Percentiles rank a stretch among this genome's conserved stretches.
phyloP scores from a whole-genome alignment of 2,113 vertebrate genomes.

The Aphelocoma coerulescens region DNA sequence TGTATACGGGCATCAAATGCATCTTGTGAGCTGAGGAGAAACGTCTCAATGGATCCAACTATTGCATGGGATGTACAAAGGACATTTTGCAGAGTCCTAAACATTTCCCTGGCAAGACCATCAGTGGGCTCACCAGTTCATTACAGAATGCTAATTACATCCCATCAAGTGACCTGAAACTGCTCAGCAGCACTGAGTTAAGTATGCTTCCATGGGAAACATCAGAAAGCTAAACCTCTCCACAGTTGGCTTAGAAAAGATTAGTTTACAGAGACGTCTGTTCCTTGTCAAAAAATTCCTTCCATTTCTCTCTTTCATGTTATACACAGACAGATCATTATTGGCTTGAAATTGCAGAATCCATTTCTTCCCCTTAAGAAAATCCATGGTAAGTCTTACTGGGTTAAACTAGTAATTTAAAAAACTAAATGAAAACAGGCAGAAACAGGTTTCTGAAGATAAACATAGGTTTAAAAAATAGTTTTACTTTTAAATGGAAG shows the following conservation, averaged over 20 bases:
- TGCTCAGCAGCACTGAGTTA: slow-evolving; percentile 5
- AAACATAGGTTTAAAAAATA: slow-evolving; percentile 26
- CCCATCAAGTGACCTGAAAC: slow-evolving; percentile 12
- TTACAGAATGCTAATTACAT: slow-evolving; percentile 23
- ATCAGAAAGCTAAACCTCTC: slow-evolving; percentile 13
- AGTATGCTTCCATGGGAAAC: not conserved
- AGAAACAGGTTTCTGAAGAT: slow-evolving; percentile 30
- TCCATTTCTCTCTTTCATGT: slow-evolving; percentile 42
- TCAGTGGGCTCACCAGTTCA: not conserved
- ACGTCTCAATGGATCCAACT: not conserved
- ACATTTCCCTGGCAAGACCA: not conserved
- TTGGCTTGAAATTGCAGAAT: slow-evolving; percentile 55
- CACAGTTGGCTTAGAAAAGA: slow-evolving; percentile 15
- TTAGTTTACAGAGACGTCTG: slow-evolving; percentile 19
- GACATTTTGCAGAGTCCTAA: slow-evolving; percentile 1
- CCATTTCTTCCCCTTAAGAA: slow-evolving; percentile 39
- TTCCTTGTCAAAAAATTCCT: slow-evolving; percentile 50
- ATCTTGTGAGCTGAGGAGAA: not conserved
- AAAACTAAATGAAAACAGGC: slow-evolving; percentile 11
- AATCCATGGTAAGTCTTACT: slow-evolving; percentile 31
- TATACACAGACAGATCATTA: not conserved
- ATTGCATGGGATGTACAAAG: not conserved
- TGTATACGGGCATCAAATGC: not conserved
- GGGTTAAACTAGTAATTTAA: slow-evolving; percentile 32
- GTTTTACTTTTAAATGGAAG: slow-evolving; percentile 20